phyloP scores from a whole-genome alignment of 2,888 invertebrate species.

The Ormyrus labotus region DNA sequence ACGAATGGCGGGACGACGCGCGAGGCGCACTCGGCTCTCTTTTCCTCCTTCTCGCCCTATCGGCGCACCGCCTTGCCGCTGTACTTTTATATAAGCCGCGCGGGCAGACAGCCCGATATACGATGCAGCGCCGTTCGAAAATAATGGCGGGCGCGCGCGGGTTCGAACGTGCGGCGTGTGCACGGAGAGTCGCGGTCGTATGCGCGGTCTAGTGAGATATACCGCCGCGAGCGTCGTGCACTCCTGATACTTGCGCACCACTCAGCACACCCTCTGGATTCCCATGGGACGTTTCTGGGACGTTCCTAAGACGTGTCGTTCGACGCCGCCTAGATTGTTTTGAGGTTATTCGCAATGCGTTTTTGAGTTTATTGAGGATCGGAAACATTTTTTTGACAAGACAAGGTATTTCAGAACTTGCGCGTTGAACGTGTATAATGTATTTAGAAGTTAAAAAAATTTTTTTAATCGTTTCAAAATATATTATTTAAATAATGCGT shows the following conservation, averaged over 20 bases:
- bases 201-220: neutral
- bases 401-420: neutral
- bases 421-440: neutral
- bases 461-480: neutral
- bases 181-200: neutral
- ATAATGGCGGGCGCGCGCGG: too few species aligned
- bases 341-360: neutral
- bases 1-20: slow-evolving; percentile 19
- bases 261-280: slow-evolving; percentile 71
- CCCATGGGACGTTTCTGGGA: slow-evolving; percentile 64
- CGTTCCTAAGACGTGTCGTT: slow-evolving; percentile 25
- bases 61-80: neutral
- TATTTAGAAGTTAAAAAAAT: neutral
- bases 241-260: slow-evolving; percentile 67
- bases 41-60: too few species aligned
- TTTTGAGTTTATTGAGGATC: neutral
- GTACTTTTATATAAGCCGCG: too few species aligned
- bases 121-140: too few species aligned
- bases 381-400: neutral
- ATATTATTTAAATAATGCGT: neutral
- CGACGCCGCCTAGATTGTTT: too few species aligned
- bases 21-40: neutral
- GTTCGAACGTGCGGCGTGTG: too few species aligned
- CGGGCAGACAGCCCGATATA: too few species aligned
- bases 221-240: slow-evolving; percentile 60